Evolutionary conservation across 2,113 vertebrate species (phyloP).

Genomic region (Pedetes capensis): DNA sequence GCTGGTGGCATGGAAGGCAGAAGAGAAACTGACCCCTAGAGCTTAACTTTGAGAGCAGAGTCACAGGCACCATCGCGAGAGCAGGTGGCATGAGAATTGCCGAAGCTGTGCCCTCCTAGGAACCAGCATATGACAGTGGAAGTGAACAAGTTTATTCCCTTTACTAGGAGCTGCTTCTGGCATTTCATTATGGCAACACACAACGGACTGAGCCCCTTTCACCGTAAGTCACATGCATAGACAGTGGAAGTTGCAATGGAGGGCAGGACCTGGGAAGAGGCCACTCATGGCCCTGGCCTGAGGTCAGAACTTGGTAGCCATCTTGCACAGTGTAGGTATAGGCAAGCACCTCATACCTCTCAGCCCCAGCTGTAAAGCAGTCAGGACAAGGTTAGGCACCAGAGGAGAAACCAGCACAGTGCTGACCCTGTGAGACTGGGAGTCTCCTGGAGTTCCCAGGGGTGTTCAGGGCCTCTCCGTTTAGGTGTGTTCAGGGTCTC

Average conservation of each 20-base stretch:
- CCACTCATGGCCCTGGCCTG: no score
- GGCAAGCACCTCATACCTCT: not conserved
- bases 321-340: not conserved
- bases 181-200: no score
- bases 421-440: no score
- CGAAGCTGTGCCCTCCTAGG: not conserved
- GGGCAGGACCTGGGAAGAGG: not conserved
- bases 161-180: no score
- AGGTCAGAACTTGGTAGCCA: no score
- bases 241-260: not conserved
- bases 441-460: no score
- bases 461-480: no score
- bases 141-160: no score
- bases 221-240: no score
- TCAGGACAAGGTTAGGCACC: not conserved
- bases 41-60: not conserved
- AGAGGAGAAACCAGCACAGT: not conserved
- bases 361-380: not conserved
- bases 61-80: not conserved
- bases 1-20: not conserved
- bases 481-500: no score
- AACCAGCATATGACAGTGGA: not conserved
- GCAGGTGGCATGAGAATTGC: not conserved
- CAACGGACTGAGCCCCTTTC: no score
- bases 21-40: not conserved